Evolutionary conservation across 2,888 invertebrate species (phyloP).

Genomic region (Spodoptera picta): DNA sequence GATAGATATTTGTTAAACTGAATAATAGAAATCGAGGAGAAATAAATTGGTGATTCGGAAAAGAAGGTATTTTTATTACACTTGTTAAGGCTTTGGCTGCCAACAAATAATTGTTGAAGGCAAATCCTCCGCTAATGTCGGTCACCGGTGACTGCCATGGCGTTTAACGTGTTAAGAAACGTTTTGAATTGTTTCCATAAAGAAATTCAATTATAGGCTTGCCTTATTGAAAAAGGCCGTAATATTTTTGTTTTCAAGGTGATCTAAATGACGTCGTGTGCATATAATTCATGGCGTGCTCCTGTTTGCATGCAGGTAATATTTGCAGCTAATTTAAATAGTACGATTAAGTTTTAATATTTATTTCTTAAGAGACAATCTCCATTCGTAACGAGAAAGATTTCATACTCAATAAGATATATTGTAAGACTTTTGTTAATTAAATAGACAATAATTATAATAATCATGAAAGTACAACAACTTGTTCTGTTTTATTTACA

Average conservation of each 20-base stretch:
- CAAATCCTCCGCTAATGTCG: no score
- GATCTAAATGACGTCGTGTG: no score
- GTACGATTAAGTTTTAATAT: constrained; percentile 25
- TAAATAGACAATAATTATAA: constrained; percentile 18
- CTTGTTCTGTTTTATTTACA: constrained; percentile 11
- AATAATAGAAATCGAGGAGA: no score
- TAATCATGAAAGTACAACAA: constrained; percentile 11
- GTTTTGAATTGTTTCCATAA: no score
- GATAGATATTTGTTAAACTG: no score
- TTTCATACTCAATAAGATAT: constrained; percentile 15
- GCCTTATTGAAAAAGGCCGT: neutral
- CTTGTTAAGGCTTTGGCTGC: no score
- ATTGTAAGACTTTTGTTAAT: constrained; percentile 12
- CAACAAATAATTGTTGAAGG: no score
- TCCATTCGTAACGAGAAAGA: constrained; percentile 3
- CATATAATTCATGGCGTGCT: neutral
- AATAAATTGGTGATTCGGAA: no score
- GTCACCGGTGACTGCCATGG: no score
- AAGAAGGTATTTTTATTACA: no score
- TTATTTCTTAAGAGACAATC: constrained; percentile 39
- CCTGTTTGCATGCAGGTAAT: neutral
- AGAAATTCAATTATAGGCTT: neutral
- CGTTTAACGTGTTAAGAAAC: no score
- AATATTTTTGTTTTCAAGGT: no score
- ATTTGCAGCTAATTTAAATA: constrained; percentile 11